Percentiles rank a stretch among this genome's conserved stretches.
These are phyloP conservation scores for Pangasius macronema DNA, from an alignment of 2,797 vertebrate species.

Conservation along the genomic window DNA sequence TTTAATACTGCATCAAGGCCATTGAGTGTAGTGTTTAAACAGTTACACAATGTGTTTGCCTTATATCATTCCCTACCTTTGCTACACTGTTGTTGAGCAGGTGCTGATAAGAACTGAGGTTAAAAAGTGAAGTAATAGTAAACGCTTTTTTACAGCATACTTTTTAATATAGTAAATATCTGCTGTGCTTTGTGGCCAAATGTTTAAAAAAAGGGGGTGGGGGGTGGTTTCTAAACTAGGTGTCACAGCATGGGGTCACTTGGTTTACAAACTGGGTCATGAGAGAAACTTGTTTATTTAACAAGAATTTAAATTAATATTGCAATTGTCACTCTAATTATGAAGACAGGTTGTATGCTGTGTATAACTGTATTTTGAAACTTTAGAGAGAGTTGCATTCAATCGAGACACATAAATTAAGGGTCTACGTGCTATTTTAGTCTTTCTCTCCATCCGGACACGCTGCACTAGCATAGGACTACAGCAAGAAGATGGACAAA, in stretches of 20 bases:
- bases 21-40: neutral
- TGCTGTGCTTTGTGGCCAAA: neutral
- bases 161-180: neutral
- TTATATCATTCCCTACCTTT: neutral
- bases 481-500: neutral
- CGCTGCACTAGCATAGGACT: neutral
- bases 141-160: neutral
- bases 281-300: neutral
- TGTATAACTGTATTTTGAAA: neutral
- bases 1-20: neutral
- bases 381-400: neutral
- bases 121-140: neutral
- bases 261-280: neutral
- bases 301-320: neutral
- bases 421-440: neutral
- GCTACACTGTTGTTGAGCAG: neutral
- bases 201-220: neutral
- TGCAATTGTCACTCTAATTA: neutral
- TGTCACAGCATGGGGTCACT: no score
- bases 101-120: neutral
- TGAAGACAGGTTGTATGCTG: neutral
- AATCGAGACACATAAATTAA: neutral
- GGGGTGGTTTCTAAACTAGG: no score
- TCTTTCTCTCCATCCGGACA: neutral
- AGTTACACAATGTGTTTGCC: neutral